Percentiles rank a stretch among this genome's conserved stretches.
Evolutionary conservation across 2,888 invertebrate genomes (phyloP).

Genomic region (Harpalus rufipes): DNA sequence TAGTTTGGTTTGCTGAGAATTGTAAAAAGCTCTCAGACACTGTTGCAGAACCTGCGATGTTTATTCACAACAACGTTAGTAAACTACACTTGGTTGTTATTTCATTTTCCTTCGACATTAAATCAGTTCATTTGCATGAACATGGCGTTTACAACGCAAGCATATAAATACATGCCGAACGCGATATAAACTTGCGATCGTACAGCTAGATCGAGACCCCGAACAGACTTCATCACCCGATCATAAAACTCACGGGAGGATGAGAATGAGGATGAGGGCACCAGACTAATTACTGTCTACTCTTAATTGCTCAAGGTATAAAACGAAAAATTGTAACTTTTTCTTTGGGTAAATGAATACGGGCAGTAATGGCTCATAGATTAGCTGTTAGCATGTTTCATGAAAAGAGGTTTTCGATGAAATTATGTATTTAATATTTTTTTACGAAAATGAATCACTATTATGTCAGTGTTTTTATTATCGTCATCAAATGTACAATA

Average conservation of each 20-base stretch:
- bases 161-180: conserved; percentile 61
- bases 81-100: conserved; percentile 60
- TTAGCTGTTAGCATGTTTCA: no score
- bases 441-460: no score
- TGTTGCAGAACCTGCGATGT: conserved; percentile 46
- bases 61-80: conserved; percentile 52
- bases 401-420: no score
- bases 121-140: conserved; percentile 67
- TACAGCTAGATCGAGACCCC: conserved; percentile 23
- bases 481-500: no score
- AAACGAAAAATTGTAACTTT: background rate
- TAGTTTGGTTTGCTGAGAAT: conserved; percentile 30
- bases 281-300: background rate
- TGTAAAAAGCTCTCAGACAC: conserved; percentile 17
- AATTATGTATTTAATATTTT: no score
- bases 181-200: conserved; percentile 65
- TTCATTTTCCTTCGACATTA: conserved; percentile 64
- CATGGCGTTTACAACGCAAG: conserved; percentile 66
- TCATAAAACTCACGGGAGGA: background rate
- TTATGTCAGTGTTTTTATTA: no score
- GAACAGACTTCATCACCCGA: conserved; percentile 49
- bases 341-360: background rate
- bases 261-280: background rate
- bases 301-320: background rate
- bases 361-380: background rate